Conservation (phyloP, 1,140 invertebrate species). For the Listronotus bonariensis region DNA sequence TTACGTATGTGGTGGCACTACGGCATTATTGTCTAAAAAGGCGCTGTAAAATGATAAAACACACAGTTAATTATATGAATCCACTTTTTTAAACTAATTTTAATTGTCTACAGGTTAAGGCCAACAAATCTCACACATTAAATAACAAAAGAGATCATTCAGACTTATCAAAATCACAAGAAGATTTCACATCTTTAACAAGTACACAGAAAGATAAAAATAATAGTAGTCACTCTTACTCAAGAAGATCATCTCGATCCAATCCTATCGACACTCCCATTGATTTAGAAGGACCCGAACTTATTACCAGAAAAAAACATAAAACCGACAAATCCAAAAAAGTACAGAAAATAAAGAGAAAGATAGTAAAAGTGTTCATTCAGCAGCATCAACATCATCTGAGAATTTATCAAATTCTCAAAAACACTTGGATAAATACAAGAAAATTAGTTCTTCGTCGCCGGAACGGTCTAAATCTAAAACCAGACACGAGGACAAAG, state of each 20-base stretch:
- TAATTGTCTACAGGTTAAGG: conserved; percentile 5
- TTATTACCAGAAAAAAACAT: conserved; percentile 10
- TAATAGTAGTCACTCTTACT: neutral
- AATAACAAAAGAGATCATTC: conserved; percentile 12
- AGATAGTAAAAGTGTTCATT: neutral
- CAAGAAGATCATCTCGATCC: conserved; percentile 14
- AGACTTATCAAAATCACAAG: conserved; percentile 5
- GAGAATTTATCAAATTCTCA: neutral
- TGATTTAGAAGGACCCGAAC: conserved; percentile 20
- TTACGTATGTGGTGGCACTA: too few species aligned
- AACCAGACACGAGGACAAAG: neutral
- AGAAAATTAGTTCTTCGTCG: neutral
- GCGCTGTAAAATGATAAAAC: too few species aligned
- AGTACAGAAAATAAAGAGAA: neutral
- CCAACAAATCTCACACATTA: neutral
- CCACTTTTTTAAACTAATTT: neutral
- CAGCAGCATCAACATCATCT: conserved; percentile 15
- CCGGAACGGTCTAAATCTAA: neutral
- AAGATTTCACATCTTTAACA: neutral
- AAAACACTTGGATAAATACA: neutral
- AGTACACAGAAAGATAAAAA: neutral
- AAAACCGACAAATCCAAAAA: conserved; percentile 9
- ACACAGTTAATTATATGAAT: too few species aligned
- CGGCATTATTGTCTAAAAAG: too few species aligned
- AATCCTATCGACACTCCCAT: conserved; percentile 20